Evolutionary conservation across 2,797 vertebrate genomes (phyloP), one percentile per base, ranked within the genome.

Genomic region (Pseudopleuronectes americanus): DNA sequence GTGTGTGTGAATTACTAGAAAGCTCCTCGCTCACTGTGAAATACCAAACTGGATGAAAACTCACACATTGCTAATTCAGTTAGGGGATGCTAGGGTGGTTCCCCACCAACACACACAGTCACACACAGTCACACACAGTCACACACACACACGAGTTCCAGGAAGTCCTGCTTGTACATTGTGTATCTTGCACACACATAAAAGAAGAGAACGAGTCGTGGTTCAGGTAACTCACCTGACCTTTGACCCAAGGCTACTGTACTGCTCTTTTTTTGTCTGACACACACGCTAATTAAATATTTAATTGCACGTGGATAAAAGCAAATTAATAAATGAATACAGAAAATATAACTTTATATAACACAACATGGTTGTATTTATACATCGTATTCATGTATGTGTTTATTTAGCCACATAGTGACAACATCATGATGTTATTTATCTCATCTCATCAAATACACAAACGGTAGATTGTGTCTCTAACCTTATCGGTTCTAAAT

Each of bases 11-110:
- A 23, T 57, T 31, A 8, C 43, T 58, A 21, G 66, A 68, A 72
- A 77, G 52, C 69, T 92, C n/a, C 71, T 60, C 68, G 47, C 84
- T 67, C 73, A n/a, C 57, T 93, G 92, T 92, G 91, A 94, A 93
- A 94, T 94, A 80, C 92, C 92, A 21, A 43, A 33, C 8, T 2
- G 8, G 31, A 10, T 10, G 31, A 38, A 4, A 38, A 45, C 6
- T 84, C 74, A 77, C 73, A 76, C 57, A 45, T 49, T 53, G 68
- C 61, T 56, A 73, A 82, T 45, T 63, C 45, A 58, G 43, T n/a
- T 41, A 31, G 64, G 43, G 21, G 24, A 77, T 68, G 47, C 51
- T 47, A 61, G 31, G 21, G 52, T 57, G 58, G 71, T 63, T 83
- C 43, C 65, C 2, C 41, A 12, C 41, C 10, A 7, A 43, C 10